Conservation (phyloP, 2,113 vertebrate species). For the Emydura subglobosa region DNA sequence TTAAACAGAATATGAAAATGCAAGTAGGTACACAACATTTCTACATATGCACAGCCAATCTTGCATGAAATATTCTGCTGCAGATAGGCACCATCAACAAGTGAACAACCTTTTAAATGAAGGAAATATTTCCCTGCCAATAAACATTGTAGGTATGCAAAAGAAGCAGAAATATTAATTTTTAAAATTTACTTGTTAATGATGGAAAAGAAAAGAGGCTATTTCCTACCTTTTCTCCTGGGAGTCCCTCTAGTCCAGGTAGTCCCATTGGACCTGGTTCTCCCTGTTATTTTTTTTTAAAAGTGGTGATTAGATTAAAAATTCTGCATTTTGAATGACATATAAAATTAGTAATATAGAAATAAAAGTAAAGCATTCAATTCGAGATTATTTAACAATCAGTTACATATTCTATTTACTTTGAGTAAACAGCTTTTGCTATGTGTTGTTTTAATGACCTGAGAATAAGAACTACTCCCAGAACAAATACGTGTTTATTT, state of each 20-base stretch:
- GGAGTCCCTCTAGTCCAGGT: conserved; percentile 94
- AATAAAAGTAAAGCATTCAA: background rate
- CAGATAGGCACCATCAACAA: background rate
- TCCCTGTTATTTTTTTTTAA: conserved; percentile 78
- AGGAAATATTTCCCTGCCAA: background rate
- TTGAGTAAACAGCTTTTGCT: conserved; percentile 4
- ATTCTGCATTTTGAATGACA: conserved; percentile 1
- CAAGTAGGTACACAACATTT: background rate
- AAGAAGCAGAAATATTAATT: background rate
- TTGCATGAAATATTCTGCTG: background rate
- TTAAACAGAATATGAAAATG: background rate
- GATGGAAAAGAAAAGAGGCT: background rate
- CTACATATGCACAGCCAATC: background rate
- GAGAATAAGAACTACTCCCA: conserved; percentile 1
- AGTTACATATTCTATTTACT: conserved; percentile 7
- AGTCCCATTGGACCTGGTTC: conserved; percentile 95
- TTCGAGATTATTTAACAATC: background rate
- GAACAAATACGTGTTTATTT: conserved; percentile 7
- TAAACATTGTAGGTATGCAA: background rate
- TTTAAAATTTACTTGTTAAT: no score
- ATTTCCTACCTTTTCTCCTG: conserved; percentile 91
- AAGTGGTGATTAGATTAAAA: conserved; percentile 28
- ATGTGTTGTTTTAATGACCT: background rate
- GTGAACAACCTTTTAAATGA: background rate
- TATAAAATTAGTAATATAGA: background rate